These are phyloP conservation scores for Tetrao urogallus DNA, from an alignment of 2,113 vertebrate genomes.

Conservation along the genomic window DNA sequence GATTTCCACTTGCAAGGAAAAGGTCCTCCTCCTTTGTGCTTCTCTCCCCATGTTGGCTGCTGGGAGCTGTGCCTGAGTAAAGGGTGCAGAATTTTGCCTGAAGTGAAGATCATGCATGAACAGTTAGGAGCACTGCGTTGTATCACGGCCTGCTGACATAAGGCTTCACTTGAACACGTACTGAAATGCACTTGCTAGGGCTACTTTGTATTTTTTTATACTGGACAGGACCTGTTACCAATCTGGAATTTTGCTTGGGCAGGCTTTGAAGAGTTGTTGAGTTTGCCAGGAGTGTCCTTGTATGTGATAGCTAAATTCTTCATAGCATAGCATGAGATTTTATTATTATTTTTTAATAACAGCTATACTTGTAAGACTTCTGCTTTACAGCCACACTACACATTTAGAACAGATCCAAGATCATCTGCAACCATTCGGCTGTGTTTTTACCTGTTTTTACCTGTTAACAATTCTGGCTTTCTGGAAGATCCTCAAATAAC, in stretches of 20 bases:
- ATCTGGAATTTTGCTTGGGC: background rate
- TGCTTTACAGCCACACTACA: background rate
- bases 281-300: background rate
- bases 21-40: background rate
- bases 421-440: background rate
- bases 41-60: background rate
- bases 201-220: background rate
- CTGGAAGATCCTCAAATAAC: background rate
- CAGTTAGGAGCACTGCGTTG: background rate
- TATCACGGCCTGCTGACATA: background rate
- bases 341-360: background rate
- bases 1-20: background rate
- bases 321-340: background rate
- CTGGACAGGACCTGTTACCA: background rate
- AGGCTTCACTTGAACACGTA: background rate
- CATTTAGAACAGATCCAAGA: background rate
- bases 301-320: background rate
- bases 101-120: background rate
- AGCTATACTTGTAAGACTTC: background rate
- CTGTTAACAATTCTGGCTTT: background rate
- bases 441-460: background rate
- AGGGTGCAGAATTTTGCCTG: background rate
- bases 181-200: background rate
- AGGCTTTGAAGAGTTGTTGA: background rate
- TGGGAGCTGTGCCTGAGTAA: background rate